Conservation (phyloP, 2,113 vertebrate species). For the Dryoscopus gambensis region DNA sequence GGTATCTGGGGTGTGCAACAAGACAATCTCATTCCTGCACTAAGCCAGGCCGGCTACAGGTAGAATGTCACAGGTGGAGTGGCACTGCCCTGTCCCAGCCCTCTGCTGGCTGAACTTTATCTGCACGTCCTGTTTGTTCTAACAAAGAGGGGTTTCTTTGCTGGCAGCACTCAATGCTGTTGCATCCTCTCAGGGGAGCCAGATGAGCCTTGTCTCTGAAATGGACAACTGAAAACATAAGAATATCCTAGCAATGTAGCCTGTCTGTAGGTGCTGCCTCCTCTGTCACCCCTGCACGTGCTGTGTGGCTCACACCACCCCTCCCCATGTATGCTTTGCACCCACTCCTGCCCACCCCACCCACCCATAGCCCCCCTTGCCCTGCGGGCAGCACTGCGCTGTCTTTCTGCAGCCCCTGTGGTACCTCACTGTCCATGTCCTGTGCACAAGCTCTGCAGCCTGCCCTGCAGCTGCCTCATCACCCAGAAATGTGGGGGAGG, state of each 20-base stretch:
- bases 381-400: fast-evolving
- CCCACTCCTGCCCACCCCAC: fast-evolving
- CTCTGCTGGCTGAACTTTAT: not conserved
- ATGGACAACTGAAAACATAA: not conserved
- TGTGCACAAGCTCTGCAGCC: not conserved
- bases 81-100: not conserved
- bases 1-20: not conserved
- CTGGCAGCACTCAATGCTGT: not conserved
- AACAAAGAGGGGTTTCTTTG: not conserved
- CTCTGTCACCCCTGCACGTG: not conserved
- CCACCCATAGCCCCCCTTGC: fast-evolving
- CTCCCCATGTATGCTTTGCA: fast-evolving
- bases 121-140: not conserved
- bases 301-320: not conserved
- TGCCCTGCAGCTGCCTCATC: not conserved
- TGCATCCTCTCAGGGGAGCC: not conserved
- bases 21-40: not conserved
- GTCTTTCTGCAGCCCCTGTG: not conserved
- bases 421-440: not conserved
- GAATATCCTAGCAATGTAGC: fast-evolving
- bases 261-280: not conserved
- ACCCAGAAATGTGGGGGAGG: not conserved
- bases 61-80: not conserved
- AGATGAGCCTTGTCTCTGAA: not conserved
- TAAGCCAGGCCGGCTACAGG: too few species aligned